phyloP scores from a whole-genome alignment of 2,888 invertebrate species.

The Erpobdella octoculata region DNA sequence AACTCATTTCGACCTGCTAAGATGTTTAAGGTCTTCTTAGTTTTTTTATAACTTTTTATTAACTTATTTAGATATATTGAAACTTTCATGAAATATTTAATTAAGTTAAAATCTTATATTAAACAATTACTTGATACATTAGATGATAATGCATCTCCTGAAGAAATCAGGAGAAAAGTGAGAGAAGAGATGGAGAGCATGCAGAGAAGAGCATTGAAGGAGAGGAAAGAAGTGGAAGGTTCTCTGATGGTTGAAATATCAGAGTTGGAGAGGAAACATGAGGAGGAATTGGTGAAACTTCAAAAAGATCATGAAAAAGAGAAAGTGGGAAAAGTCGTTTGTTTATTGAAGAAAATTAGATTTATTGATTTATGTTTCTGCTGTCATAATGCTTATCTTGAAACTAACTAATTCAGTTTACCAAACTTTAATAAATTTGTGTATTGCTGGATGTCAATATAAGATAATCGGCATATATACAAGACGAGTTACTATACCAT shows the following conservation, averaged over 20 bases:
- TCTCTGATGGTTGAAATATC: conserved; percentile 13
- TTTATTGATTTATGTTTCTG: background rate
- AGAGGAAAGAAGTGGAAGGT: conserved; percentile 20
- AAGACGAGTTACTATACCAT: too few species aligned
- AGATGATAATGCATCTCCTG: conserved; percentile 4
- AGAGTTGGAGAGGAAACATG: conserved; percentile 15
- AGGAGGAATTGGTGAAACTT: background rate
- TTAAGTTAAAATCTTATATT: background rate
- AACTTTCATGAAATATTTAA: too few species aligned
- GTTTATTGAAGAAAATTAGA: background rate
- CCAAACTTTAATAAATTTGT: too few species aligned
- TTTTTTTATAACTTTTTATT: too few species aligned
- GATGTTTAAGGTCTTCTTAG: too few species aligned
- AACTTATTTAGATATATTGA: too few species aligned
- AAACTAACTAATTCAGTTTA: too few species aligned
- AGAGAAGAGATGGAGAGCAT: conserved; percentile 11
- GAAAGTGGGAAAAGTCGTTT: background rate
- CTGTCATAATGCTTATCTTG: background rate
- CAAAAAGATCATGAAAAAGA: conserved; percentile 14
- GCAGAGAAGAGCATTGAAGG: background rate
- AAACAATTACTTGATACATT: background rate
- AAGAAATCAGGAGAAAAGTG: conserved; percentile 15
- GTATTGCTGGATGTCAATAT: too few species aligned
- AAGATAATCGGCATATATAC: too few species aligned
- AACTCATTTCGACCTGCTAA: too few species aligned